Conservation (phyloP, 2,113 vertebrate species). For the Jaculus jaculus region DNA sequence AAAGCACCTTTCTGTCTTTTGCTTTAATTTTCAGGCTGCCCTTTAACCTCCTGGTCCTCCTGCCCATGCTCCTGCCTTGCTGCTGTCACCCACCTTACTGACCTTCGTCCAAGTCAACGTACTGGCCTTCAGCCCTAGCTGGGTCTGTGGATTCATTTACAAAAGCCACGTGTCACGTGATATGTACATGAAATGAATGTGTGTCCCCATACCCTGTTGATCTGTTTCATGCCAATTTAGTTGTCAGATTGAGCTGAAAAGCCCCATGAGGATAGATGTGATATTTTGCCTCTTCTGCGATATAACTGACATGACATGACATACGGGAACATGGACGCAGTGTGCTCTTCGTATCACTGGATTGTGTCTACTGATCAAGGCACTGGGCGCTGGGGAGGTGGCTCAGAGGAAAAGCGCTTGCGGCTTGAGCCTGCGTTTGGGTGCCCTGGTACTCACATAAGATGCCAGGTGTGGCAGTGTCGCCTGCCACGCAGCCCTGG, state of each 20-base stretch:
- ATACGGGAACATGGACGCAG: background rate
- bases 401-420: background rate
- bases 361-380: background rate
- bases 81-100: background rate
- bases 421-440: background rate
- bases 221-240: background rate
- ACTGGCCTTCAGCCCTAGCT: background rate
- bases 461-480: too few species aligned
- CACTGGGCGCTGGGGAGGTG: background rate
- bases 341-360: background rate
- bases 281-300: background rate
- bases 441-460: background rate
- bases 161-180: background rate
- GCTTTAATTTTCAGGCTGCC: too few species aligned
- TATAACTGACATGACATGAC: background rate
- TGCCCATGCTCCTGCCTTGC: background rate
- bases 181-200: background rate
- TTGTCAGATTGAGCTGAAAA: background rate
- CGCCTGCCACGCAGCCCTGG: too few species aligned
- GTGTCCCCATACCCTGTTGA: background rate
- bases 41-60: too few species aligned
- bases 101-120: background rate
- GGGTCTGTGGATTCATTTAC: background rate
- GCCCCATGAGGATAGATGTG: background rate
- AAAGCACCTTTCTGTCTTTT: background rate